phyloP scores from a whole-genome alignment of 2,797 vertebrate genomes.

The Sebastes ruberrimus region DNA sequence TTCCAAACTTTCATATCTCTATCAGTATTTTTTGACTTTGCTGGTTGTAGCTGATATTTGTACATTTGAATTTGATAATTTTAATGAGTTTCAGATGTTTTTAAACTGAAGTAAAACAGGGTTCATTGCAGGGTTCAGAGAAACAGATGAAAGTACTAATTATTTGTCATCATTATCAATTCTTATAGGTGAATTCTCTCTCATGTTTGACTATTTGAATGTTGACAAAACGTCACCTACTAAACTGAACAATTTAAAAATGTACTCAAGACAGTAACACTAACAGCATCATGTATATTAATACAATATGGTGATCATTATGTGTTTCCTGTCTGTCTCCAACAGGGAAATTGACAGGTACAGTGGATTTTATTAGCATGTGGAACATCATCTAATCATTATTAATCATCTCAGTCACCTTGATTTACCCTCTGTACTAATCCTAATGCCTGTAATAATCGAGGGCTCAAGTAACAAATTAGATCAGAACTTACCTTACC shows the following conservation, averaged over 20 bases:
- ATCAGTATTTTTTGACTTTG: neutral
- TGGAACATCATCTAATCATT: conserved; percentile 11
- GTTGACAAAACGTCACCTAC: neutral
- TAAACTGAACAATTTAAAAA: neutral
- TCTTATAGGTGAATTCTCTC: neutral
- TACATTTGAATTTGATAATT: neutral
- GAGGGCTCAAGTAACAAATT: neutral
- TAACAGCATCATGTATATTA: neutral
- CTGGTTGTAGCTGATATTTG: neutral
- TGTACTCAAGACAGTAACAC: neutral
- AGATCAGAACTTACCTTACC: neutral
- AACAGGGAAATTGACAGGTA: conserved; percentile 66
- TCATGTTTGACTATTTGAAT: neutral
- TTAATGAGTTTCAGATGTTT: neutral
- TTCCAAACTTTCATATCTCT: neutral
- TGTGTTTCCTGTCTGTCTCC: conserved; percentile 58
- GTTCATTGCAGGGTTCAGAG: neutral
- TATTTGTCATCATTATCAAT: neutral
- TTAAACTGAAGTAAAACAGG: neutral
- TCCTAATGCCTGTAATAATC: neutral
- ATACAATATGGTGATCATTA: neutral
- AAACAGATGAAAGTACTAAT: neutral
- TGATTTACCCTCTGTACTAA: conserved; percentile 31
- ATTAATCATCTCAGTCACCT: conserved; percentile 25
- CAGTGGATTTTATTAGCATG: conserved; percentile 36